Base-by-base conservation (phyloP, 2,797 vertebrate species). In the Corythornis leucogaster region DNA sequence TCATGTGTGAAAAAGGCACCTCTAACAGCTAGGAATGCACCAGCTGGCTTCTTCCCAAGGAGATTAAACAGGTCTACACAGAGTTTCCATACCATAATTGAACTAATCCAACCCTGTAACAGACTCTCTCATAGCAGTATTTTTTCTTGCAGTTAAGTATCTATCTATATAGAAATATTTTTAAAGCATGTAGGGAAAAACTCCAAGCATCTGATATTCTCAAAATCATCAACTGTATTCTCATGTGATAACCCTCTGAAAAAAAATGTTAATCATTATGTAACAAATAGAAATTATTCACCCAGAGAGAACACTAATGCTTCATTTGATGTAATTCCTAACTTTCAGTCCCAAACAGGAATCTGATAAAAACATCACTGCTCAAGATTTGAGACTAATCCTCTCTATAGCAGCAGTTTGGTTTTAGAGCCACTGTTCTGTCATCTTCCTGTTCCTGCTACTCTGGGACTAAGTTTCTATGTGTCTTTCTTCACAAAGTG, bases 191-290 rank as follows among this genome's bases (percentile, higher is more conserved):
- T 17, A 20, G 38, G 24, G 30, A 18, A 61, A 24, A 46, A 35
- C 25, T 80, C 48, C 48, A 45, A 61, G 28, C 7, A 46, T 25
- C 12, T 35, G 51, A 57, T 51, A 87, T 3, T 38, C 51, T 43
- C 63, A 35, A 57, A 70, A 38, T 13, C n/a, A 70, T 7, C 13
- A 19, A 20, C 31, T 30, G 10, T 48, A 42, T 76, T 31, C 24
- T 70, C 19, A 6, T 11, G n/a, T 6, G 9, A 42, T 24, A 58
- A 5, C 18, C 31, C 40, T 10, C 15, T 2, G 5, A 11, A 0
- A 5, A 35, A 59, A 19, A 2, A 26, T 6, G 25, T 28, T 58
- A 35, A 50, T 35, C 31, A 17, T 30, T 54, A 59, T 3, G 2
- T 6, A 74, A 50, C 1, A 71, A 71, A 54, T 17, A 66, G 40